Base-by-base conservation (phyloP, 2,797 vertebrate species). In the Brachyalestes nurse region DNA sequence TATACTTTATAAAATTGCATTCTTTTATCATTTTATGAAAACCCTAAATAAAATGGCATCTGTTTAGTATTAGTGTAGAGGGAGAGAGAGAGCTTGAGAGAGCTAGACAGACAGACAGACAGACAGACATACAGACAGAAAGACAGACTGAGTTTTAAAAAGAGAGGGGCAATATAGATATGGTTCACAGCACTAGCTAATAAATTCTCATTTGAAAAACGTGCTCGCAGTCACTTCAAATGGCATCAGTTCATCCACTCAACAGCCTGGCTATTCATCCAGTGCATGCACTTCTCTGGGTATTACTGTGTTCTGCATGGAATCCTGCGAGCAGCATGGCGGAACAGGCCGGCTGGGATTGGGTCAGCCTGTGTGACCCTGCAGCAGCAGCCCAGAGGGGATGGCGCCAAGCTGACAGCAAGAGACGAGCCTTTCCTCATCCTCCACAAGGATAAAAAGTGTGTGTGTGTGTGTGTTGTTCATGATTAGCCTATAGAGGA, bases 401-500 rank as follows among this genome's bases (percentile, higher is more conserved):
- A 19, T 40, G 19, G 69, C 23, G 47, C 49, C 47, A 71, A 28
- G 25, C 47, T 53, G 45, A 72, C 51, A 57, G 25, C 70, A 57
- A 72, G 70, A 13, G 23, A 70, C 2, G 6, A 10, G 38, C 42
- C 47, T 51, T 17, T 42, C 69, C 67, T 70, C 21, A 70, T 70
- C 45, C n/a, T 23, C 28, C 21, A 38, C 67, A 23, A 51, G 45
- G 42, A 38, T 72, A 71, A 71, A 17, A 9, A 34, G 34, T 4
- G 34, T 34, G 34, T 34, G 34, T 34, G 34, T 34, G 34, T 34
- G 45, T 47, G 45, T 47, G 45, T 51, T 17, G 1, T 70, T 72
- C 49, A 16, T 55, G 65, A 67, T 67, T 38, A n/a, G n/a, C n/a
- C n/a, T n/a, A 51, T 21, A 70, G 45, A 70, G 67, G 45, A 51